Base-by-base conservation (phyloP, 2,797 vertebrate genomes). In the Scolopax rusticola region DNA sequence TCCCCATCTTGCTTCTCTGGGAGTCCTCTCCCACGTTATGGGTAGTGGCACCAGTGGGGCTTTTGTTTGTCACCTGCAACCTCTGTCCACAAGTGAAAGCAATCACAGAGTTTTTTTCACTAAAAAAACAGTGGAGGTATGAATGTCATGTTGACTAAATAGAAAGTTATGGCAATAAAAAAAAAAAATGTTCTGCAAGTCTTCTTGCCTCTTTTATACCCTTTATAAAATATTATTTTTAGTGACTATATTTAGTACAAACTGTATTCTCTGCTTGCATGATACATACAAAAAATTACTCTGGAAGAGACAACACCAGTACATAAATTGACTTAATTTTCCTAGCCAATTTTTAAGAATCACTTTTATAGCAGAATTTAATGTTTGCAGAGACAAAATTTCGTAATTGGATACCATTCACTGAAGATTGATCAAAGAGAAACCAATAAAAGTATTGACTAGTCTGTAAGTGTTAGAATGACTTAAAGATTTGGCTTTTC, bases 401-500 rank as follows among this genome's bases (percentile, higher is more conserved):
- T 86, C 86, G 8, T 73, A 71, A 76, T 19, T 79, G 32, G 17
- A 53, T 93, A 59, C 7, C 6, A 33, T 61, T 56, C 11, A 18
- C 54, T 86, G 51, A 76, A 88, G 28, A 79, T 3, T 47, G n/a
- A 51, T 71, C 59, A 45, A 82, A 81, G 36, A 76, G 45, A 94
- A 88, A 50, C 4, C 51, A 73, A 41, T 63, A 56, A 45, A 88
- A 84, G 30, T 56, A 90, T 74, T 1, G 3, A 60, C 18, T 25
- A 38, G 33, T 45, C 73, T 84, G 12, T 70, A 76, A 76, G 12
- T 45, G 24, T 71, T 93, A 91, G 38, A 54, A 73, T 76, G 51
- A 73, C 30, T 91, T 93, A 88, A 73, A 84, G 65, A 81, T 91
- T 78, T 84, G 69, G 19, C 20, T 76, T 86, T 91, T 90, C 61